Evolutionary conservation across 2,113 vertebrate genomes (phyloP).

Genomic region (Microcebus murinus): DNA sequence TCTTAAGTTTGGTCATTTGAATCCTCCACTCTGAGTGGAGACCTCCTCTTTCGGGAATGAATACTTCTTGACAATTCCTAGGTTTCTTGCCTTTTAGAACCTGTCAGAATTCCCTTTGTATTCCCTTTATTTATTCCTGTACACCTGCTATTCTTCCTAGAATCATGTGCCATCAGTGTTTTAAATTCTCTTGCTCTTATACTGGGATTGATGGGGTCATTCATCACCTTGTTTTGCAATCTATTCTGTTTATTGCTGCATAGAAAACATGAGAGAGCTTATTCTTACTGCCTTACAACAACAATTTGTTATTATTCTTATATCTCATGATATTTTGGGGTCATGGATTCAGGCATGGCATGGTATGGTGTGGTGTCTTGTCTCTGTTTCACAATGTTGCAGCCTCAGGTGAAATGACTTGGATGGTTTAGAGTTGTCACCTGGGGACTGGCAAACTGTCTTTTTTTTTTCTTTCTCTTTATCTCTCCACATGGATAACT

Average conservation of each 20-base stretch:
- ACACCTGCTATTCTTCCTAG: background rate
- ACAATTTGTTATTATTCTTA: background rate
- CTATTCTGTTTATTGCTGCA: background rate
- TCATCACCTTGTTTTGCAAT: background rate
- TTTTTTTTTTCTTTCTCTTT: background rate
- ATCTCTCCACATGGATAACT: background rate
- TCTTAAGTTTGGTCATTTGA: background rate
- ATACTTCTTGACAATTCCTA: background rate
- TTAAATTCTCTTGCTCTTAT: background rate
- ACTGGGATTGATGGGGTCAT: background rate
- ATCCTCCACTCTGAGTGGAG: background rate
- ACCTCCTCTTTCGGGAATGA: background rate
- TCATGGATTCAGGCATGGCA: background rate
- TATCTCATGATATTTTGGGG: background rate
- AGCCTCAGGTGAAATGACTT: background rate
- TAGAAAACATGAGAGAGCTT: background rate
- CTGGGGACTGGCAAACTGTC: background rate
- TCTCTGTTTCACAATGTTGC: background rate
- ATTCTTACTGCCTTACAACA: background rate
- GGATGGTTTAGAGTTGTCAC: background rate
- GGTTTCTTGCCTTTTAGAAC: background rate
- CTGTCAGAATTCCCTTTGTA: background rate
- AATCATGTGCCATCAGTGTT: background rate
- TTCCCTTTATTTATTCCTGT: background rate
- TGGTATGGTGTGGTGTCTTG: background rate